Evolutionary conservation across 2,113 vertebrate species (phyloP).

Genomic region (Sciurus niger): DNA sequence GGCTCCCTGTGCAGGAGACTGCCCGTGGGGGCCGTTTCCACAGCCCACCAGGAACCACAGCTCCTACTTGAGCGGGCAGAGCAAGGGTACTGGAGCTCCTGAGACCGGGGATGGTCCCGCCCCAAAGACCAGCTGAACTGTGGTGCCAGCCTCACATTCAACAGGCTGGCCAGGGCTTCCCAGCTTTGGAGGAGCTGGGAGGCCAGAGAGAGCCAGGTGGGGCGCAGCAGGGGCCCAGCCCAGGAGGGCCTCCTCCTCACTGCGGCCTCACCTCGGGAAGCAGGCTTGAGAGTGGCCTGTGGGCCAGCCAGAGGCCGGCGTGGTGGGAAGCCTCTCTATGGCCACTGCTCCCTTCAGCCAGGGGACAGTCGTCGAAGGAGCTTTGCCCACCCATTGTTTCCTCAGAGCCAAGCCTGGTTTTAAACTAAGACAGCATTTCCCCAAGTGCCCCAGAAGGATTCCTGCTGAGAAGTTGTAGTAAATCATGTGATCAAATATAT

Average conservation of each 20-base stretch:
- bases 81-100: not conserved
- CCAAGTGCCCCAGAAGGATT: not conserved
- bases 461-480: accelerated
- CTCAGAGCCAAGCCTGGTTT: not conserved
- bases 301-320: no score
- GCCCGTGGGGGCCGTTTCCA: not conserved
- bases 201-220: not conserved
- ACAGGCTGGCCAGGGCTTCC: no score
- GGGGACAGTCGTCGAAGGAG: no score
- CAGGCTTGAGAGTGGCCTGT: no score
- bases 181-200: no score
- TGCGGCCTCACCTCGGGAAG: not conserved
- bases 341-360: no score
- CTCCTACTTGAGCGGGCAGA: not conserved
- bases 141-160: accelerated
- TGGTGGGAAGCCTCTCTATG: not conserved
- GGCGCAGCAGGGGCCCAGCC: no score
- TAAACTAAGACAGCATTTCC: not conserved
- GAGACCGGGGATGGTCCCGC: not conserved
- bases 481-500: not conserved
- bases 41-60: no score
- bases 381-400: not conserved
- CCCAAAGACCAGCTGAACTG: no score
- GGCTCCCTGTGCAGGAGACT: not conserved
- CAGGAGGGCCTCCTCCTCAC: not conserved